phyloP scores from a whole-genome alignment of 2,113 vertebrate species.

The Puntigrus tetrazona region DNA sequence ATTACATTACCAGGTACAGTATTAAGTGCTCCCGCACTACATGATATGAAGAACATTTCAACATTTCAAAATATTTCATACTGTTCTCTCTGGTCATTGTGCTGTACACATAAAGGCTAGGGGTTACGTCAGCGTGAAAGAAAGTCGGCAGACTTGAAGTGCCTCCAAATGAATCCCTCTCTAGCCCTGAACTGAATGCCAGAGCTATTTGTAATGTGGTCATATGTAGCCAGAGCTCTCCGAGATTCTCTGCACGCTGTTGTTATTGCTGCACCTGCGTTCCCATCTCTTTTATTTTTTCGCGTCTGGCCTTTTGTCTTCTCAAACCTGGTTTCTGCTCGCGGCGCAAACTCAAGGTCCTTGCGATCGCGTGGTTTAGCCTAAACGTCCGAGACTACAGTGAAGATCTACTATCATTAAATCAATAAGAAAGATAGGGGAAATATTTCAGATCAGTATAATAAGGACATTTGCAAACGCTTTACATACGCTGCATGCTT shows the following conservation, averaged over 20 bases:
- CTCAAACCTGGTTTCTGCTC: slow-evolving; percentile 12
- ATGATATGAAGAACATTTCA: not conserved
- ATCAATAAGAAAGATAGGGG: not conserved
- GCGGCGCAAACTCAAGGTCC: slow-evolving; percentile 4
- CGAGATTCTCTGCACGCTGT: slow-evolving; percentile 4
- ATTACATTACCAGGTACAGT: not conserved
- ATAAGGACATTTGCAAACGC: not conserved
- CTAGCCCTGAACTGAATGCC: slow-evolving; percentile 36
- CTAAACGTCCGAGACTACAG: not conserved
- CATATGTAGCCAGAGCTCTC: not conserved
- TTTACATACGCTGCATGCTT: no score
- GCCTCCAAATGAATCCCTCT: slow-evolving; percentile 31
- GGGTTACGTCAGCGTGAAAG: slow-evolving; percentile 23
- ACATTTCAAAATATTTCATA: slow-evolving; percentile 14
- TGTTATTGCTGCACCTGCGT: slow-evolving; percentile 1
- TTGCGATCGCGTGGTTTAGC: not conserved
- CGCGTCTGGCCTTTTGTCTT: slow-evolving; percentile 17
- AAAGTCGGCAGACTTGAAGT: not conserved
- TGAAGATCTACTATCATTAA: not conserved
- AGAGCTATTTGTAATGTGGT: slow-evolving; percentile 22
- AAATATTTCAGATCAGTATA: not conserved
- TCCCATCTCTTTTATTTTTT: slow-evolving; percentile 25
- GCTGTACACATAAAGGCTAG: not conserved
- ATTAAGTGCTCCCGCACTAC: not conserved
- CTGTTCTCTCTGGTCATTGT: slow-evolving; percentile 12